Percentiles rank a stretch among this genome's conserved stretches.
phyloP scores from a whole-genome alignment of 2,888 invertebrate species.

The Eristalis tenax region DNA sequence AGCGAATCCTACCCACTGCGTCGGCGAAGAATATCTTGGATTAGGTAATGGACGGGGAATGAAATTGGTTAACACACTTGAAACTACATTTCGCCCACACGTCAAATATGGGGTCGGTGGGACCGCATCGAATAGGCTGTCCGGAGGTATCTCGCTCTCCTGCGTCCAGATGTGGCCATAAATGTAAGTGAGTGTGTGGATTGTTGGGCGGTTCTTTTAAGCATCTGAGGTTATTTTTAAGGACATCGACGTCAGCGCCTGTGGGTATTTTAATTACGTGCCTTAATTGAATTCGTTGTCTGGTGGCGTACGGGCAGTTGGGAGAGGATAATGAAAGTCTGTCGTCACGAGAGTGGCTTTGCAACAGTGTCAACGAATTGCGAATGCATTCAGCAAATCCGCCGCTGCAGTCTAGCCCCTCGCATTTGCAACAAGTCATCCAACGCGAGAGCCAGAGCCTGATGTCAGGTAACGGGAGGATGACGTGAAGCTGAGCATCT shows the following conservation, averaged over 20 bases:
- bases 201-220: neutral
- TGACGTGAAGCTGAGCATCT: too few species aligned
- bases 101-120: too few species aligned
- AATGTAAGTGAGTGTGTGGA: neutral
- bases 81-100: too few species aligned
- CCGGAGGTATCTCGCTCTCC: neutral
- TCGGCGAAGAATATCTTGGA: constrained; percentile 7
- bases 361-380: too few species aligned
- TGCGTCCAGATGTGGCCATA: neutral
- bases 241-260: neutral
- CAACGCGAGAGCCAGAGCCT: too few species aligned
- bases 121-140: neutral
- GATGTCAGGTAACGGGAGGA: neutral
- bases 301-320: neutral
- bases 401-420: too few species aligned
- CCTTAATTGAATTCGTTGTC: constrained; percentile 13
- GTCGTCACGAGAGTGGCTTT: neutral
- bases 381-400: neutral
- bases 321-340: neutral
- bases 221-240: constrained; percentile 22
- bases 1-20: neutral
- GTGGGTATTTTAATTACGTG: constrained; percentile 13
- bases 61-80: constrained; percentile 33
- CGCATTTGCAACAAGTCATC: neutral
- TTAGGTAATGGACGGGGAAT: constrained; percentile 46